Base-by-base conservation (phyloP, 2,888 invertebrate genomes). In the Noctua janthe region DNA sequence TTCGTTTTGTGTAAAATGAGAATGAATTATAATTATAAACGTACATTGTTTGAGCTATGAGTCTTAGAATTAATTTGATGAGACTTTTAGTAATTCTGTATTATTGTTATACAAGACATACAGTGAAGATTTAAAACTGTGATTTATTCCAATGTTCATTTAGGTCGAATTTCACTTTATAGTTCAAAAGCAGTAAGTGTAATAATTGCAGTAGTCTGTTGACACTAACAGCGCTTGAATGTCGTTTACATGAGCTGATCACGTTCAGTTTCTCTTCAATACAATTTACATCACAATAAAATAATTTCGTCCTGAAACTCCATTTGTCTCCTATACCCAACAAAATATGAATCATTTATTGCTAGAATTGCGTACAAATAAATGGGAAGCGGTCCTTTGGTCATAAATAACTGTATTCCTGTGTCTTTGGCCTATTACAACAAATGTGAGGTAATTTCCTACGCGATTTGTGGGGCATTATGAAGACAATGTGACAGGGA, bases 391-490 rank as follows among this genome's bases (percentile, higher is more conserved):
- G 76, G 64, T 78, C 74, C 81, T 76, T 71, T 64, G 62, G 23
- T 70, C 85, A 76, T 85, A 88, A 86, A 88, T 81, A 87, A 84
- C 78, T 76, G 35, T 74, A 59, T 77, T 80, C 76, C 80, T 76
- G 73, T 8, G 47, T 69, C 69, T 69, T 69, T 47, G 69, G 47
- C 83, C 80, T 85, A 85, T 83, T 89, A 80, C 73, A 82, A 89
- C 73, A 83, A 85, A 89, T 87, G 80, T 66, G 71, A 72, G 71
- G 80, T 82, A 82, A 83, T 89, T 87, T 87, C 78, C 71, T 66
- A 6, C 67, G 59, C 89, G 87, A 90, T 88, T 90, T 84, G 86
- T 87, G 82, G 76, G 72, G 71, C 81, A 89, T 90, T 90, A 86
- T 77, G 83, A 80, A 89, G 83, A 90, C 88, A 89, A 87, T 90